Base-by-base conservation (phyloP, 2,888 invertebrate genomes). In the Aphidoletes aphidimyza region DNA sequence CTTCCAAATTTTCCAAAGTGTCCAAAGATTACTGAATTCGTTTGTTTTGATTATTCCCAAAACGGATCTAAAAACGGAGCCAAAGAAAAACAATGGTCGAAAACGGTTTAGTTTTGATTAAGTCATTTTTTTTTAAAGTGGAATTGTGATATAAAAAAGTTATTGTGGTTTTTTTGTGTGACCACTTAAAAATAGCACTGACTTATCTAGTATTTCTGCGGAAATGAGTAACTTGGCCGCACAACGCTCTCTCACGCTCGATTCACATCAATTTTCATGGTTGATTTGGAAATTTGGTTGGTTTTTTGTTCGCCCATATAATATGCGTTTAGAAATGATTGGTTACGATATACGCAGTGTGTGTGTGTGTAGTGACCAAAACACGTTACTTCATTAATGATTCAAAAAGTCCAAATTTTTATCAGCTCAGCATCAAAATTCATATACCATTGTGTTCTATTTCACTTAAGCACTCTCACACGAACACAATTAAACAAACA, bases 171-270 rank as follows among this genome's bases (percentile, higher is more conserved):
- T n/a, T 54, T 2, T 14, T 69, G 69, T 69, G 14, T n/a, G n/a
- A n/a, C n/a, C n/a, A 11, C 69, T 30, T 14, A 69, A 69, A 69
- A 69, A 69, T 69, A 69, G 22, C 69, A 69, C 69, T 69, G 14
- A 69, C 69, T 69, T 69, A 69, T 69, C 69, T n/a, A 30, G 69
- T 69, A 69, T 30, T 69, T 34, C 69, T 69, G 34, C 69, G 69
- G 69, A 69, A 69, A n/a, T 69, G 69, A 14, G 69, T 69, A 14
- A 14, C 34, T n/a, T 22, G 54, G 22, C 69, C 69, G 69, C 8
- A 14, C n/a, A n/a, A n/a, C n/a, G n/a, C n/a, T n/a, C n/a, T n/a
- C n/a, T n/a, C n/a, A 69, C 30, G 30, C 34, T 69, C 30, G 17
- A 69, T 69, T 69, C 69, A 69, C 69, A 69, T 30, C 14, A 30